Base-by-base conservation (phyloP, 2,113 vertebrate genomes). In the Fregata magnificens region DNA sequence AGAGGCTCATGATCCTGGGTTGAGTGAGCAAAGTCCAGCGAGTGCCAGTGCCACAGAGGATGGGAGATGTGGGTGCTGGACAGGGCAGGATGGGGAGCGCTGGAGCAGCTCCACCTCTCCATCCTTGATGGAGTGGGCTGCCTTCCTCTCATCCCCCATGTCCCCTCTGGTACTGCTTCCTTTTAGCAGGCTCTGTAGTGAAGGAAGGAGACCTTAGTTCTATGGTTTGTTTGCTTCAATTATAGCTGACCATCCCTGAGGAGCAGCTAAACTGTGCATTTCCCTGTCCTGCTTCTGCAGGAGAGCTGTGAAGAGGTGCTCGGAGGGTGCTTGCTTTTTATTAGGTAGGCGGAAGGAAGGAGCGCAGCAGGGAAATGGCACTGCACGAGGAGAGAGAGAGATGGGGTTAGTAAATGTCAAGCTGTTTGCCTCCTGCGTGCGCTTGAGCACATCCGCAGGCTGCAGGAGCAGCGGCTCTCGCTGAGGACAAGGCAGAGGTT, bases 161-260 rank as follows among this genome's bases (percentile, higher is more conserved):
- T 59, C 80, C 65, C 70, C 66, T 42, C 47, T 45, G 44, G 56
- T 69, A 32, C 58, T 47, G 34, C 58, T 79, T 76, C 59, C 45
- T 93, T 91, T 74, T 47, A 69, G 38, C 58, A 79, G 52, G 32
- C 47, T 55, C 62, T 83, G 86, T 7, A 84, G 77, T 67, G 50
- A 93, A 50, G 79, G 45, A 56, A 53, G 38, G 71, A 83, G 69
- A 58, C 81, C 69, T 88, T 26, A 34, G 52, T 82, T 80, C 84
- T 71, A 7, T 24, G 69, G 79, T 85, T 92, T 85, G 84, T 96
- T 96, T 95, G 76, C 82, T 92, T 96, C 72, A 58, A 10, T 95
- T 95, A 56, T 52, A 96, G 79, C 63, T 86, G 82, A 17, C 78
- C 34, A 2, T 92, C 82, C 73, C 95, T 2, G 32, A 93, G 89